Evolutionary conservation across 2,113 vertebrate species (phyloP), one percentile per base, ranked within the genome.

Genomic region (Ranitomeya variabilis): DNA sequence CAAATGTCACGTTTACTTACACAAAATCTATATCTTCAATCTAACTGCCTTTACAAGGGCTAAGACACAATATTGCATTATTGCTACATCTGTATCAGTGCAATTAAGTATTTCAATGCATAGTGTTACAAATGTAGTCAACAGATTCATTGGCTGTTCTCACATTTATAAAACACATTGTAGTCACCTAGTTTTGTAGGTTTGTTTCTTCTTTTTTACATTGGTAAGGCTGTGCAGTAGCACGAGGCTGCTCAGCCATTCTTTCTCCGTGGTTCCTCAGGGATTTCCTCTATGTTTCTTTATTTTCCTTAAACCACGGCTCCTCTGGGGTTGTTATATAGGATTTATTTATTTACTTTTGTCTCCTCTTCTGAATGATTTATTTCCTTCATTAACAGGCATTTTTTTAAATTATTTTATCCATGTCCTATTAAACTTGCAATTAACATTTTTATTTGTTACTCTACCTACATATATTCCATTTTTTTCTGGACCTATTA

Each of bases 1-100:
- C 26, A 81, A 37, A 81, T 81, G 79, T 81, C 57, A 81, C 54
- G 21, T 80, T 57, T 80, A 31, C 79, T 26, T 60, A 60, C 55
- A 60, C 23, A 26, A 81, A 81, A 60, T 60, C 79, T 81, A 60
- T 81, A 81, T 62, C 16, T 81, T 57, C 23, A 37, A 18, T 62
- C n/a, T 81, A 60, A 16, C 15, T 37, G 23, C 26, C 31, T 45
- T 81, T 81, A 62, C 79, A 31, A 81, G 57, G 4, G 79, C 14
- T 45, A 19, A 59, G 23, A 59, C n/a, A 60, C 54, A 31, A 80
- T 60, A 21, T 59, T 7, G n/a, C 55, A 14, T 23, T 55, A 5
- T 80, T 80, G 18, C 6, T 80, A 62, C 14, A 81, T 8, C 55
- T 59, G 26, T 37, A 81, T 60, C 14, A 81, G 26, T 19, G 14